These are phyloP conservation scores for Prorops nasuta DNA, from an alignment of 1,140 invertebrate genomes.

Conservation along the genomic window DNA sequence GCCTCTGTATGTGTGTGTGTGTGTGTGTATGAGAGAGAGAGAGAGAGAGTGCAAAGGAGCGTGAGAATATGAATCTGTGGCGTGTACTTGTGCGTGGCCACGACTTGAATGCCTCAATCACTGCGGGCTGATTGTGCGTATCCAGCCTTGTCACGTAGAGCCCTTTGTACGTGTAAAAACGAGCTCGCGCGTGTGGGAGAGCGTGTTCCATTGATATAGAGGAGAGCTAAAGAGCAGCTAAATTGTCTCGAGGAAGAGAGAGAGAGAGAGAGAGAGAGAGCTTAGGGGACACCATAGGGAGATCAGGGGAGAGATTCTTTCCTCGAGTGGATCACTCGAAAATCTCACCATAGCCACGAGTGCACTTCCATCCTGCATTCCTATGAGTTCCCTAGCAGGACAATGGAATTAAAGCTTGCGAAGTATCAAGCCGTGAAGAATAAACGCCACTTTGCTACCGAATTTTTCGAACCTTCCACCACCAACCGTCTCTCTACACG, in stretches of 20 bases:
- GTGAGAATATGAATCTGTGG: constrained; percentile 33
- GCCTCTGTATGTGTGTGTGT: too few relatives aligned
- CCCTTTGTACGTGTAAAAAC: constrained; percentile 27
- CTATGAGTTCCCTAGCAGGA: not conserved
- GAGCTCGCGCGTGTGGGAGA: constrained; percentile 11
- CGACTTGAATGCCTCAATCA: constrained; percentile 45
- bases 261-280: too few relatives aligned
- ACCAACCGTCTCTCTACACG: too few relatives aligned
- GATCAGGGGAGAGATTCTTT: constrained; percentile 6
- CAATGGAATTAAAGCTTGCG: constrained; percentile 3
- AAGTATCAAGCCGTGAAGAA: not conserved
- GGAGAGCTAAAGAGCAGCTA: not conserved
- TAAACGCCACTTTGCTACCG: too few relatives aligned
- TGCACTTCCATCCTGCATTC: constrained; percentile 1
- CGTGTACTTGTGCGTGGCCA: constrained; percentile 31
- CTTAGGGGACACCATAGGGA: constrained; percentile 1
- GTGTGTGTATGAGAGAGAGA: constrained; percentile 1
- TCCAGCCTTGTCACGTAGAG: constrained; percentile 36
- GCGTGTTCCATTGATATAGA: not conserved
- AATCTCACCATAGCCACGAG: not conserved
- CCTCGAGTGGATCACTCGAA: not conserved
- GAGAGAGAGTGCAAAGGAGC: constrained; percentile 22
- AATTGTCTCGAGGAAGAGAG: not conserved
- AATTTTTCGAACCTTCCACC: too few relatives aligned
- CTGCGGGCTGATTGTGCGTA: constrained; percentile 44